phyloP scores from a whole-genome alignment of 2,888 invertebrate species.

The Altica lythri region DNA sequence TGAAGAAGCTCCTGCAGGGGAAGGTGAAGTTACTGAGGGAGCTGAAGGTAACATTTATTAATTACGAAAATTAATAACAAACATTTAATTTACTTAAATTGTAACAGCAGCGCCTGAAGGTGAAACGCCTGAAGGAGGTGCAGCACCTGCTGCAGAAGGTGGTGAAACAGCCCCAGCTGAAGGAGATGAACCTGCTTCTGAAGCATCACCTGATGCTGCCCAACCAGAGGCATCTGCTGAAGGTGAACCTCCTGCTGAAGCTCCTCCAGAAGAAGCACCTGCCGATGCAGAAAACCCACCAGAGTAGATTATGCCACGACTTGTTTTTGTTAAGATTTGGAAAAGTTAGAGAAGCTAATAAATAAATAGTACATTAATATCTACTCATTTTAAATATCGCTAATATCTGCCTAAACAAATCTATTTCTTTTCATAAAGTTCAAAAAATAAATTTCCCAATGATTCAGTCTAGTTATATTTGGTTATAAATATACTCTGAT shows the following conservation, averaged over 20 bases:
- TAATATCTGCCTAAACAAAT: no score
- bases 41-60: neutral
- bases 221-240: constrained; percentile 20
- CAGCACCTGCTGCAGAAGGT: constrained; percentile 21
- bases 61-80: no score
- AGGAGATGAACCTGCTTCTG: constrained; percentile 23
- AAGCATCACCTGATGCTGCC: constrained; percentile 25
- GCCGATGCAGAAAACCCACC: constrained; percentile 6
- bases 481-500: no score
- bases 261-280: constrained; percentile 17
- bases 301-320: no score
- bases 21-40: neutral
- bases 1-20: constrained; percentile 11
- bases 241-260: constrained; percentile 22
- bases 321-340: no score
- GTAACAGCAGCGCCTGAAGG: constrained; percentile 7
- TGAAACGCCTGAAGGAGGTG: constrained; percentile 19
- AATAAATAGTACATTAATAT: no score
- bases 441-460: no score
- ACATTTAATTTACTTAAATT: no score
- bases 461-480: no score
- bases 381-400: no score
- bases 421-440: no score
- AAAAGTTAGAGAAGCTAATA: no score
- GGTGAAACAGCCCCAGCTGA: constrained; percentile 14